Percentiles rank a stretch among this genome's conserved stretches.
phyloP scores from a whole-genome alignment of 2,888 invertebrate species.

The Pristionchus mayeri region DNA sequence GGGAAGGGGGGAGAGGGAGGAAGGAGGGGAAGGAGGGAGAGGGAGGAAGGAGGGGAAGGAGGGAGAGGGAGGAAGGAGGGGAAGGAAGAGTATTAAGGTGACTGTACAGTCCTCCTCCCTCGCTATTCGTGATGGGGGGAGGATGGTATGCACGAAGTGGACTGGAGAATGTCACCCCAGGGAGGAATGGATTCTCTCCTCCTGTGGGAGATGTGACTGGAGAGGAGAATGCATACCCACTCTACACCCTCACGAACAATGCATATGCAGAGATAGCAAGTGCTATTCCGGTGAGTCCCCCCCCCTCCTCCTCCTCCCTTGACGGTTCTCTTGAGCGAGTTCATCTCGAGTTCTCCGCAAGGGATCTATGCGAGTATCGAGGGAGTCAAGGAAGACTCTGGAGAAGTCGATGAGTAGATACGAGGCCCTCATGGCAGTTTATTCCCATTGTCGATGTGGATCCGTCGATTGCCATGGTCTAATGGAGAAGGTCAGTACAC shows the following conservation, averaged over 20 bases:
- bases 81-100: neutral
- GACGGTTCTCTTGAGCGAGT: neutral
- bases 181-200: constrained; percentile 51
- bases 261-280: constrained; percentile 3
- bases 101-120: neutral
- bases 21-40: no score
- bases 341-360: neutral
- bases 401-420: constrained; percentile 67
- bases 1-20: no score
- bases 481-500: constrained; percentile 34
- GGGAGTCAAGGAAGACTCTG: constrained; percentile 59
- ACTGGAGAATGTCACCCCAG: constrained; percentile 45
- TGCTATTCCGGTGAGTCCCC: constrained; percentile 17
- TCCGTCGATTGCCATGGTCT: constrained; percentile 51
- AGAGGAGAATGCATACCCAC: constrained; percentile 50
- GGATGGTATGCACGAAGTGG: no score
- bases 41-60: neutral
- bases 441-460: constrained; percentile 67
- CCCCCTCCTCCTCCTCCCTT: no score
- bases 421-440: constrained; percentile 71
- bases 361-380: constrained; percentile 51
- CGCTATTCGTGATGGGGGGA: constrained; percentile 8
- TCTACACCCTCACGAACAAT: neutral
- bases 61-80: constrained; percentile 1
- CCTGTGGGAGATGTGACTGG: constrained; percentile 55